Evolutionary conservation across 1,140 invertebrate species (phyloP), one percentile per base, ranked within the genome.

Genomic region (Paraescarpia echinospica): DNA sequence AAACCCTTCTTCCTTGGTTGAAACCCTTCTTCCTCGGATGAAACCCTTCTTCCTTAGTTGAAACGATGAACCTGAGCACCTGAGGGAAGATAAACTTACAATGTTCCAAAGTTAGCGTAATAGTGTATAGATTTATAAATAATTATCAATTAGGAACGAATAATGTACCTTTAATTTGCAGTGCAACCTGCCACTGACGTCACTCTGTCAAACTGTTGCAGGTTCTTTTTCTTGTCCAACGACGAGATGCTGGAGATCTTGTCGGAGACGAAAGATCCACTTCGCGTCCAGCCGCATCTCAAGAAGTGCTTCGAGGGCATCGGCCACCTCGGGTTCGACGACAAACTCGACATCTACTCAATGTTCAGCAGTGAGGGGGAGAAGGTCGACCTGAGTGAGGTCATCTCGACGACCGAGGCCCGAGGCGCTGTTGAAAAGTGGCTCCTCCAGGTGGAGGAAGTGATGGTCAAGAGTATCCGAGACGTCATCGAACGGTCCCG

Each of bases 251-350:
- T 96, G 92, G 96, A 96, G 94, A 96, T 96, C 93, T 94, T 96
- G 90, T 96, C 96, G 0, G 96, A 96, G 94, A 96, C 96, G 1
- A 96, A 96, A 93, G 96, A 96, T 93, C 96, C 96, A 33, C 94
- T 94, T 6, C 94, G 96, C 90, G 96, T 96, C 34, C 96, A 96
- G 94, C 96, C 96, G 31, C 96, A 96, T 94, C 93, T 96, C 92
- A 96, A 96, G 93, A 96, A 96, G 93, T 96, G 96, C 92, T 96
- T 96, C 94, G 96, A 96, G 93, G 96, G 96, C 33, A 96, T 96
- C 92, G 96, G 95, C 34, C 96, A 95, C 93, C 94, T 96, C 9
- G 95, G 96, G 92, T 96, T 96, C 94, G 96, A 96, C 91, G 92
- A 93, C 31, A 95, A 96, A 91, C 93, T 96, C 48, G 95, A 96